These are phyloP conservation scores for Hippasteria phrygiana DNA, from an alignment of 53 echinoderm and acorn worm genomes.

Conservation along the genomic window DNA sequence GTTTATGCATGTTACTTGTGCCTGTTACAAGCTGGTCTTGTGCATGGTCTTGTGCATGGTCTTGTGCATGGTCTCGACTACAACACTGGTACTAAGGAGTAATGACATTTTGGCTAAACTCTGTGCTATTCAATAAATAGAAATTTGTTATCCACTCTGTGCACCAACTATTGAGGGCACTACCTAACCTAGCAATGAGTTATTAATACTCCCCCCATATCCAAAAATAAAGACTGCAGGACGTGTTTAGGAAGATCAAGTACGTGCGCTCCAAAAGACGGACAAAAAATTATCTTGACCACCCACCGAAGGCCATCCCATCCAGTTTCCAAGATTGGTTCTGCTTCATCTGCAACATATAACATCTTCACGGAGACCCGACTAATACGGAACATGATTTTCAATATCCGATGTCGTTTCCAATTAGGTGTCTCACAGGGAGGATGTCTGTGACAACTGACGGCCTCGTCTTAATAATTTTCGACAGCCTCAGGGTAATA, in stretches of 20 bases:
- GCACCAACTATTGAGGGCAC: no score
- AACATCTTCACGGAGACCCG: background rate
- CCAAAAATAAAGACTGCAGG: no score
- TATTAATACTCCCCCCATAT: no score
- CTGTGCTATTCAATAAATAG: no score
- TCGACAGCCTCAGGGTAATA: background rate
- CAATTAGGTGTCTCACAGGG: slow-evolving; percentile 2
- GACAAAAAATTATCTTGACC: background rate
- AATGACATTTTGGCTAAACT: no score
- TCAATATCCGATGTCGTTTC: background rate
- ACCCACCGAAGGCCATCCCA: background rate
- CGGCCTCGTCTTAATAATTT: background rate
- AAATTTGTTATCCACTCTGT: no score
- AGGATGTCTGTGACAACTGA: background rate
- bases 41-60: no score
- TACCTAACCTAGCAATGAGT: no score
- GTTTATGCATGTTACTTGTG: no score
- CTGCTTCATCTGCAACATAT: background rate
- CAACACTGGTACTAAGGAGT: no score
- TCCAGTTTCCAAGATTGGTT: background rate
- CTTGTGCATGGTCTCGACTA: no score
- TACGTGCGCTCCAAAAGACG: background rate
- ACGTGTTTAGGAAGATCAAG: background rate
- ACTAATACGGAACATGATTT: background rate
- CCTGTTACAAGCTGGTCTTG: no score